Evolutionary conservation across 92 coral and sea anemone genomes (phyloP).

Genomic region (Galaxea fascicularis): DNA sequence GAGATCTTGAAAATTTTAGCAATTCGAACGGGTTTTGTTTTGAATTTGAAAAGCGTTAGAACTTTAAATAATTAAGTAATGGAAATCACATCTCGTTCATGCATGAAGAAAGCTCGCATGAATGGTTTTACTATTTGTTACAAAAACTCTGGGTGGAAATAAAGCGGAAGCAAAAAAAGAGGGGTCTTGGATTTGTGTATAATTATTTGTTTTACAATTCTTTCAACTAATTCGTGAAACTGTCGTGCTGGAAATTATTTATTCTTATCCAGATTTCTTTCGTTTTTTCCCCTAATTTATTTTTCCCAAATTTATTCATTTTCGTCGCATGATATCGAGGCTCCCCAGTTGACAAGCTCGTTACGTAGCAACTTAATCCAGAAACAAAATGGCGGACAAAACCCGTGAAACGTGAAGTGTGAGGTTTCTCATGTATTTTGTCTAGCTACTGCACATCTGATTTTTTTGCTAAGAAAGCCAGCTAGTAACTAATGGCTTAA

Average conservation of each 20-base stretch:
- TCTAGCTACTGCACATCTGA: background rate
- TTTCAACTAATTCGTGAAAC: too few relatives aligned
- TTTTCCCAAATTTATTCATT: too few relatives aligned
- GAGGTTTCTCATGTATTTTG: constrained; percentile 28
- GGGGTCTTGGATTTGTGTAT: too few relatives aligned
- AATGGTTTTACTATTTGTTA: background rate
- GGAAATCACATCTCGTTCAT: background rate
- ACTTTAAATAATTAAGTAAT: background rate
- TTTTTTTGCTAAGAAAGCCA: background rate
- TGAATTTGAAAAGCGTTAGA: background rate
- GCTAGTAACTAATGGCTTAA: background rate
- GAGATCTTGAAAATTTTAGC: background rate
- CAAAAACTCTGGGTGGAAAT: background rate
- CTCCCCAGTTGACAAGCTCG: constrained; percentile 74
- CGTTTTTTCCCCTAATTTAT: too few relatives aligned
- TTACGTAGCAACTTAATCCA: constrained; percentile 87
- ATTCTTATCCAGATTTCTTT: too few relatives aligned
- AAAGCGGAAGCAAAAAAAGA: background rate
- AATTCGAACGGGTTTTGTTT: background rate
- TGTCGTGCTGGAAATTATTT: too few relatives aligned
- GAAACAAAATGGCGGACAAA: constrained; percentile 95
- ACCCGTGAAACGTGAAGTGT: constrained; percentile 30
- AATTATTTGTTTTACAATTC: too few relatives aligned
- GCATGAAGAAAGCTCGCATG: background rate
- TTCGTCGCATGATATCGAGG: constrained; percentile 65